Conservation (phyloP, 2,113 vertebrate genomes). For the Corythaeola cristata region DNA sequence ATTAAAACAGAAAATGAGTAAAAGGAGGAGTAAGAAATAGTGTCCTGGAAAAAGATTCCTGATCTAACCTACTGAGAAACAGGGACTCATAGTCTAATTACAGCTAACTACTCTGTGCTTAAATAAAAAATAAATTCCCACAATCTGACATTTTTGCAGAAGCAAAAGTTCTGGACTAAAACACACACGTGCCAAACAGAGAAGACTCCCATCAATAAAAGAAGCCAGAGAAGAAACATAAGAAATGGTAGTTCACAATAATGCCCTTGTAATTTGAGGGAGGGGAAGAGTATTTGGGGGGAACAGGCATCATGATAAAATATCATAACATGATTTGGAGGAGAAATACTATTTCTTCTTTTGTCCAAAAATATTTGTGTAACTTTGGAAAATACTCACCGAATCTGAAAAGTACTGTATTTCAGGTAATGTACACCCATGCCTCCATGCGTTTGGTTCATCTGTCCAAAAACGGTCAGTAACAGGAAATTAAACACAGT, state of each 20-base stretch:
- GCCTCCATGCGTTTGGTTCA: neutral
- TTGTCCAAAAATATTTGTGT: neutral
- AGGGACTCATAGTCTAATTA: fast-evolving
- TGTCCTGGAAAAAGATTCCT: neutral
- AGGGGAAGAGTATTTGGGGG: too few relatives aligned
- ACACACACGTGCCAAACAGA: fast-evolving
- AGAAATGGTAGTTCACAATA: neutral
- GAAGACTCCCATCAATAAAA: neutral
- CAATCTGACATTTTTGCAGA: neutral
- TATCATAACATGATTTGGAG: neutral
- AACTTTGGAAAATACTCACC: neutral
- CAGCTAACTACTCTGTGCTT: neutral
- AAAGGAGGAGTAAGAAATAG: neutral
- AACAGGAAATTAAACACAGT: neutral
- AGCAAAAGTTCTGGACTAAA: neutral
- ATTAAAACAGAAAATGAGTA: neutral
- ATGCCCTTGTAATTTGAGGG: neutral
- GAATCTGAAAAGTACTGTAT: neutral
- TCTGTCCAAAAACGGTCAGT: neutral
- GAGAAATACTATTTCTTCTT: neutral
- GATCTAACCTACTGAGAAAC: neutral
- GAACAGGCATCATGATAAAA: neutral
- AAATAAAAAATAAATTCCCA: neutral
- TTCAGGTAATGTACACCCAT: neutral
- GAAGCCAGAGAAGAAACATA: neutral